Evolutionary conservation across 2,888 invertebrate species (phyloP), one percentile per base, ranked within the genome.

Genomic region (Calameuta pallipes): DNA sequence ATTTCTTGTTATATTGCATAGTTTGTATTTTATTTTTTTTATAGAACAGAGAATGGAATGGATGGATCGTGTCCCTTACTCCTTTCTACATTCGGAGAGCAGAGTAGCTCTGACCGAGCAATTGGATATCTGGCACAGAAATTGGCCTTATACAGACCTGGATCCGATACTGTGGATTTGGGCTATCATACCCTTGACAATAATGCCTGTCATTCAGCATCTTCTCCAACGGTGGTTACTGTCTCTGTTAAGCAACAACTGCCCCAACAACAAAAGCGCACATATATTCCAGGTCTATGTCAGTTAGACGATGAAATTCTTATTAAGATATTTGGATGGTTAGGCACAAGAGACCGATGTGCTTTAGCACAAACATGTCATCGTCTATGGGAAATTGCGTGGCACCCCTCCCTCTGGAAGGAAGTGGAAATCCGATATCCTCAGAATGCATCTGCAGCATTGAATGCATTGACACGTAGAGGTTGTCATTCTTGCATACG

Each of bases 361-460:
- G 93, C 93, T 90, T 95, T 95, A 91, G 96, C 95, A 1, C 93
- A 95, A 77, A 96, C 96, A 9, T 96, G 96, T 88, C 92, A 95
- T 34, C 93, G 96, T 75, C 96, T 96, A 92, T 96, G 96, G 91
- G 93, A 94, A 82, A 92, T 96, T 41, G 95, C 95, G 69, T 97
- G 97, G 97, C 95, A 95, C 69, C 96, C 96, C 0, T 91, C 93
- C 12, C 92, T 97, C 34, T 97, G 97, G 97, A 83, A 82, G 12
- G 88, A 90, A 36, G 87, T 90, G 11, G 88, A 90, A 69, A 82
- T 90, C 23, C 87, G 87, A 23, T 86, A 88, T 81, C 90, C 90
- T 0, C 86, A 90, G 80, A 89, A 86, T 56, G 87, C 88, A 3
- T 86, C 85, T 1, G 80, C 81, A 36, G 88, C 88, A 0, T 79